Conservation (phyloP, 2,888 invertebrate species). For the Agonopterix arenella region DNA sequence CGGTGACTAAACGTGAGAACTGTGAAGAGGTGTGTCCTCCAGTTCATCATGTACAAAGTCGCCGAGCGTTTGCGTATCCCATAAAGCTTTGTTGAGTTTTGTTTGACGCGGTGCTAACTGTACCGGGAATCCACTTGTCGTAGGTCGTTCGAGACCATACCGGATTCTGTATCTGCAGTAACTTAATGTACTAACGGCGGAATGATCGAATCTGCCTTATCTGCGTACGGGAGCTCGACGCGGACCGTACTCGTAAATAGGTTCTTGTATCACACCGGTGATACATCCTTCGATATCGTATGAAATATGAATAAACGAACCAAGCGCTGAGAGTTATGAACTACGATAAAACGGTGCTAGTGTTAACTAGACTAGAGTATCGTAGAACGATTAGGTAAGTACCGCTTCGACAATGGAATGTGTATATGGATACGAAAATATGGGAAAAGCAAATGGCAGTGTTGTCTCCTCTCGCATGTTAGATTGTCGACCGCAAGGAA, state of each 20-base stretch:
- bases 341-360: conserved; percentile 40
- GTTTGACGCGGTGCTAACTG: not conserved
- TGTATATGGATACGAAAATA: conserved; percentile 15
- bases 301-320: conserved; percentile 59
- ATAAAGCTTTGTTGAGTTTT: not conserved
- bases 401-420: conserved; percentile 4
- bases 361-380: conserved; percentile 31
- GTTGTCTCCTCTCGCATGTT: conserved; percentile 23
- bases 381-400: conserved; percentile 35
- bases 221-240: conserved; percentile 40
- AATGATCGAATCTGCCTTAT: conserved; percentile 44
- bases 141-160: conserved; percentile 28
- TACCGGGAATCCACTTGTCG: conserved; percentile 20
- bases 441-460: conserved; percentile 25
- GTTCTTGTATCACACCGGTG: conserved; percentile 50
- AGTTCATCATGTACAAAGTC: too few relatives aligned
- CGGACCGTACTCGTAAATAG: conserved; percentile 57
- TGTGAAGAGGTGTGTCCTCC: too few relatives aligned
- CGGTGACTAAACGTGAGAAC: too few relatives aligned
- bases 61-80: not conserved
- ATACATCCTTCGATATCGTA: conserved; percentile 60
- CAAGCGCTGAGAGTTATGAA: conserved; percentile 48
- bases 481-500: conserved; percentile 57
- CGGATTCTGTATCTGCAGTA: conserved; percentile 33
- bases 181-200: conserved; percentile 33